Base-by-base conservation (phyloP, 1,140 invertebrate genomes). In the Wiebesia pumilae region DNA sequence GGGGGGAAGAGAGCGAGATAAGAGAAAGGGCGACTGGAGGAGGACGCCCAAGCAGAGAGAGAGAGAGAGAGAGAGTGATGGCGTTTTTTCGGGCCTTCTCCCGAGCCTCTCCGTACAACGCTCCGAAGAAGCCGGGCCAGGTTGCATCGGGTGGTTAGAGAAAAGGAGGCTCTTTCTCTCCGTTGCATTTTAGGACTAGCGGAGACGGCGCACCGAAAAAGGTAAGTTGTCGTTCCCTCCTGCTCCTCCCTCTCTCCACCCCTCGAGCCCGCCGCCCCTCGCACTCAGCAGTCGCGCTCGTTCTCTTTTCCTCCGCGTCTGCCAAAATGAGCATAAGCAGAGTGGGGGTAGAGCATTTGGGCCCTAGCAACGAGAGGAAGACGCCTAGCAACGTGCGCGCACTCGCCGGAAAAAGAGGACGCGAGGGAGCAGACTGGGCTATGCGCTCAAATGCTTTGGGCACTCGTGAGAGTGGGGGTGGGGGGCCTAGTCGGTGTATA, bases 181-280 rank as follows among this genome's bases (percentile, higher is more conserved):
- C 89, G 89, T 90, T 91, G 91, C 90, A 92, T 93, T 93, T 93
- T 93, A 91, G 93, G 92, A 93, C 92, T 93, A 93, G 87, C 86
- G 88, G 88, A 86, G 85, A 69, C 73, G 80, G 62, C 67, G 58
- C 75, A 54, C 81, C 78, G 40, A 73, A 88, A 87, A 77, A 89
- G 86, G 87, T 67, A 86, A 62, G 47, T 62, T 54, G 75, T 85
- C 47, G 27, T 47, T 69, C 58, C 33, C 62, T 54, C 65, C 10
- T 65, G 27, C 84, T 88, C n/a, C n/a, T n/a, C n/a, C n/a, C n/a
- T n/a, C n/a, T 85, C 81, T 35, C 58, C n/a, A n/a, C n/a, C n/a
- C n/a, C n/a, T n/a, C n/a, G n/a, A n/a, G n/a, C n/a, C n/a, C n/a
- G n/a, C n/a, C n/a, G n/a, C n/a, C n/a, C n/a, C n/a, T n/a, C n/a